A percentile compares a stretch with the other conserved stretches of the same genome.
Evolutionary conservation across 2,888 invertebrate genomes (phyloP).

Genomic region (Coleophora deauratella): DNA sequence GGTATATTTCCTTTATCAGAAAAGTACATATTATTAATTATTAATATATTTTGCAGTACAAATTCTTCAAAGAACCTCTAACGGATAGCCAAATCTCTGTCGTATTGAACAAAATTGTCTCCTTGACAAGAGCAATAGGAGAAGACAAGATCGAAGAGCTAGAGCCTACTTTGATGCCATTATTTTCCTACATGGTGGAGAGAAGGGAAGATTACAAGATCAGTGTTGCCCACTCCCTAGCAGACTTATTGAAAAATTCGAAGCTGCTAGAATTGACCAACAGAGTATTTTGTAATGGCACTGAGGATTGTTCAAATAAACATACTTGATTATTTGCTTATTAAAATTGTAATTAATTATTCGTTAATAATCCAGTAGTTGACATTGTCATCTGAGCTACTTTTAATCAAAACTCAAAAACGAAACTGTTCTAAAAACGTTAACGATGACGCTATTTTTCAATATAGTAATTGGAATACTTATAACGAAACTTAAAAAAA

Average conservation of each 20-base stretch:
- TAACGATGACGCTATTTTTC: too few species aligned
- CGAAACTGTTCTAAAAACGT: too few species aligned
- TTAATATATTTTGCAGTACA: conserved; percentile 40
- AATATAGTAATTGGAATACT: too few species aligned
- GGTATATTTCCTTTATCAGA: neutral
- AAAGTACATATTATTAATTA: neutral
- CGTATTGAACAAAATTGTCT: conserved; percentile 31
- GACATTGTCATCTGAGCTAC: too few species aligned
- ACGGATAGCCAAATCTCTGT: conserved; percentile 32
- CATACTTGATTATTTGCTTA: neutral
- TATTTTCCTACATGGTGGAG: conserved; percentile 44
- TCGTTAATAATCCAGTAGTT: too few species aligned
- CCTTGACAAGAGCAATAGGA: conserved; percentile 27
- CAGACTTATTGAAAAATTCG: conserved; percentile 25
- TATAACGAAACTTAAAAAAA: too few species aligned
- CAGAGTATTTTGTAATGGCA: conserved; percentile 18
- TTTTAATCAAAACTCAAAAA: too few species aligned
- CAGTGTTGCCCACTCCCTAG: conserved; percentile 21
- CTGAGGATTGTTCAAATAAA: neutral
- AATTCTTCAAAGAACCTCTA: conserved; percentile 43
- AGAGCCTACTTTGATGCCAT: conserved; percentile 32
- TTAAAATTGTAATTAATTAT: too few species aligned
- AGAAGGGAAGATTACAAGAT: conserved; percentile 29
- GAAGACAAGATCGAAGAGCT: conserved; percentile 34
- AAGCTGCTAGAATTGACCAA: conserved; percentile 25